Evolutionary conservation across 2,888 invertebrate genomes (phyloP).

Genomic region (Lepeophtheirus nordmannii): DNA sequence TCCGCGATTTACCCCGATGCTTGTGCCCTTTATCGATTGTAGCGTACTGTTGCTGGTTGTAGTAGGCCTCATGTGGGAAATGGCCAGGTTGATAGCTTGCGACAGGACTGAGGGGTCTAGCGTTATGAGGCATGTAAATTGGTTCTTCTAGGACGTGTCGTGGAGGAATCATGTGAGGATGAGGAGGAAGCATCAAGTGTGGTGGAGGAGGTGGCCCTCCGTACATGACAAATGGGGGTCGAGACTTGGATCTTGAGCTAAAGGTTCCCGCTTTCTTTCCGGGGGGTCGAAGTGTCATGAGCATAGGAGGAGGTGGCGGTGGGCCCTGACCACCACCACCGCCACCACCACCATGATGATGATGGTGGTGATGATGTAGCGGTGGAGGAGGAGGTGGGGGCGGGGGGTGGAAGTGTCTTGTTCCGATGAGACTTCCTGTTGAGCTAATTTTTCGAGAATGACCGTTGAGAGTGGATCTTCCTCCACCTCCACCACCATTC

Average conservation of each 20-base stretch:
- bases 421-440: conserved; percentile 27
- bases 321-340: neutral
- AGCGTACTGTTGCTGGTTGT: conserved; percentile 42
- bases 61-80: conserved; percentile 42
- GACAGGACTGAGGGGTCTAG: conserved; percentile 43
- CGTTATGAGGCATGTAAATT: conserved; percentile 42
- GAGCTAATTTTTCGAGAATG: conserved; percentile 47
- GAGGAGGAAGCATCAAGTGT: conserved; percentile 29
- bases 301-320: conserved; percentile 17
- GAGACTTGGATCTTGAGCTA: conserved; percentile 9
- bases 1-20: conserved; percentile 26
- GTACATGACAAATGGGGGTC: conserved; percentile 29
- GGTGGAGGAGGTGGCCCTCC: conserved; percentile 30
- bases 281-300: conserved; percentile 26
- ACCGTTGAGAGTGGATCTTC: conserved; percentile 31
- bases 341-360: no score
- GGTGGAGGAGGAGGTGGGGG: conserved; percentile 4
- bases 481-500: neutral
- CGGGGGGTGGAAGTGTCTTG: conserved; percentile 28
- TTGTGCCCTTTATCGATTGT: conserved; percentile 36
- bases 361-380: conserved; percentile 9
- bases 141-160: conserved; percentile 37
- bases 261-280: conserved; percentile 27
- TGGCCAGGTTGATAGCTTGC: conserved; percentile 46
- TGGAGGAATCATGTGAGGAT: conserved; percentile 36